These are phyloP conservation scores for Conomelus anceps DNA, from an alignment of 2,888 invertebrate genomes.

Conservation along the genomic window DNA sequence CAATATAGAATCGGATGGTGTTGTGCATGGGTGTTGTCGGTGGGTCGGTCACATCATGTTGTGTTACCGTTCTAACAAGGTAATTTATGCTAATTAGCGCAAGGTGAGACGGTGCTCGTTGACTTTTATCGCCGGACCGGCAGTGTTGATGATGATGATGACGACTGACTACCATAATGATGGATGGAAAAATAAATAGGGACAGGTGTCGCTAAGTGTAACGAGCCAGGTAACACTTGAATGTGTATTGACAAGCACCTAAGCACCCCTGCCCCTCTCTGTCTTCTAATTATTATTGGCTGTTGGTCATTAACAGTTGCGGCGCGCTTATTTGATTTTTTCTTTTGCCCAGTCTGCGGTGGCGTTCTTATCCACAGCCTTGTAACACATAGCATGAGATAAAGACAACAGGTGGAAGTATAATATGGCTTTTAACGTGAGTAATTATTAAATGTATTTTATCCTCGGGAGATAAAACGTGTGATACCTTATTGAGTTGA, in stretches of 20 bases:
- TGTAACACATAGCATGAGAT: no score
- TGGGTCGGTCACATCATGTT: not conserved
- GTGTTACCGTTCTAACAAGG: not conserved
- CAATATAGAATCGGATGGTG: no score
- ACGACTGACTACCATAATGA: not conserved
- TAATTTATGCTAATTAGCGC: not conserved
- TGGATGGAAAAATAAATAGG: not conserved
- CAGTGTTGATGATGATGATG: not conserved
- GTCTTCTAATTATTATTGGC: not conserved
- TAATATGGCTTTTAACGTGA: no score
- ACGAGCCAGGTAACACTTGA: not conserved
- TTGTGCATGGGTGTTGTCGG: not conserved
- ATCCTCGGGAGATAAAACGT: no score
- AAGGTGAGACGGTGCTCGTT: not conserved
- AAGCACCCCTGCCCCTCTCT: no score
- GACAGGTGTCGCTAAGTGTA: not conserved
- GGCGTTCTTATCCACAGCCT: no score
- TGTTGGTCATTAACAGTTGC: not conserved
- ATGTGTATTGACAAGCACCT: not conserved
- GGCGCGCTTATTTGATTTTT: not conserved
- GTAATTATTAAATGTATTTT: no score
- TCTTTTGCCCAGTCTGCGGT: not conserved
- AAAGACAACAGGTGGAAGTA: no score
- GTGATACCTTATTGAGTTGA: no score
- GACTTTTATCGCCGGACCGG: not conserved